phyloP scores from a whole-genome alignment of 2,888 invertebrate species.

The Neria commutata region DNA sequence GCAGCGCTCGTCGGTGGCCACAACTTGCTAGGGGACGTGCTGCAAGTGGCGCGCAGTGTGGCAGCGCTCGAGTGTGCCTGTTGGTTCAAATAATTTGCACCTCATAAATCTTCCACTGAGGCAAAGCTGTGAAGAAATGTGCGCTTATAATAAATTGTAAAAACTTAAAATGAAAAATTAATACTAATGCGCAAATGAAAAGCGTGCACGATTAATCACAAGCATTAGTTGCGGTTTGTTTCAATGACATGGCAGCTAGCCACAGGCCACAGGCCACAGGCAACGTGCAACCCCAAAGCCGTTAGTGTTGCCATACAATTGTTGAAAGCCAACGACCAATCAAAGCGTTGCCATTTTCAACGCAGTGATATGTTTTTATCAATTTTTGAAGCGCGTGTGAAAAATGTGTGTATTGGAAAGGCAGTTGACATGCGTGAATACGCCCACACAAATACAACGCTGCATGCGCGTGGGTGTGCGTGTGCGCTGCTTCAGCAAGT shows the following conservation, averaged over 20 bases:
- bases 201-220: constrained; percentile 20
- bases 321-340: constrained; percentile 20
- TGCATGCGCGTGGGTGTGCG: background rate
- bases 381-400: background rate
- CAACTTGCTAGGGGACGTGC: background rate
- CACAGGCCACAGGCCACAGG: too few relatives aligned
- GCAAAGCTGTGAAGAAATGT: background rate
- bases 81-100: constrained; percentile 11
- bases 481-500: background rate
- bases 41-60: constrained; percentile 6
- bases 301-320: too few relatives aligned
- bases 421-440: constrained; percentile 29
- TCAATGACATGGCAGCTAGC: constrained; percentile 3
- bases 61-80: constrained; percentile 8
- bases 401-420: too few relatives aligned
- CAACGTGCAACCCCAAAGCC: too few relatives aligned
- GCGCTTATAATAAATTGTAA: constrained; percentile 8
- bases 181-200: constrained; percentile 20
- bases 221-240: background rate
- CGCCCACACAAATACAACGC: constrained; percentile 31
- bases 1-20: background rate
- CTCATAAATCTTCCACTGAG: constrained; percentile 19
- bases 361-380: background rate
- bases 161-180: constrained; percentile 22
- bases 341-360: constrained; percentile 10